Evolutionary conservation across 2,797 vertebrate genomes (phyloP).

Genomic region (Botia kubotai): DNA sequence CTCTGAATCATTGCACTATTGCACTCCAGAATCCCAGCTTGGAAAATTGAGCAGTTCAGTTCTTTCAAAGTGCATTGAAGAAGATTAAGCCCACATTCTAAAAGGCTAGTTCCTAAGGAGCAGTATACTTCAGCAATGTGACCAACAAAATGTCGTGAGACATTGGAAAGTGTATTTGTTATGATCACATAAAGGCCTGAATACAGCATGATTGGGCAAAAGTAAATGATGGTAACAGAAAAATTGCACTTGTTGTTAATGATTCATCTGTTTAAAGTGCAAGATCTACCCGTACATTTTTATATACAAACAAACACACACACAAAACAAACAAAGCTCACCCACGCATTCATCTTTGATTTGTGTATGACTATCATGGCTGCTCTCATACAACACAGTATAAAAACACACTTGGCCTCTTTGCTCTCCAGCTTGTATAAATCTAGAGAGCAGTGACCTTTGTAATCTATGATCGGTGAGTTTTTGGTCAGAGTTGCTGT

Average conservation of each 20-base stretch:
- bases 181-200: conserved; percentile 1
- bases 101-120: conserved; percentile 12
- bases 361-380: conserved; percentile 65
- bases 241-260: background rate
- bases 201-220: background rate
- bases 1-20: conserved; percentile 42
- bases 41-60: conserved; percentile 44
- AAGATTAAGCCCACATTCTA: conserved; percentile 40
- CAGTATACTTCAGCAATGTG: conserved; percentile 13
- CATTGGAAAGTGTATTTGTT: conserved; percentile 1
- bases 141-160: background rate
- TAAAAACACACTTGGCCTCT: conserved; percentile 78
- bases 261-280: background rate
- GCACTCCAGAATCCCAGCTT: conserved; percentile 35
- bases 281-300: background rate
- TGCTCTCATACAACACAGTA: conserved; percentile 69
- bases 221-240: background rate
- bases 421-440: conserved; percentile 73
- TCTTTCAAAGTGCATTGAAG: conserved; percentile 42
- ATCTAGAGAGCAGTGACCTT: conserved; percentile 77
- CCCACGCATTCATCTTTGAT: conserved; percentile 54
- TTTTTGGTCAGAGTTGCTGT: conserved; percentile 70
- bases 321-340: conserved; percentile 7
- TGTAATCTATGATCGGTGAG: conserved; percentile 68
- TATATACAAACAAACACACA: conserved; percentile 45